phyloP scores from a whole-genome alignment of 2,113 vertebrate species.

The Cairina moschata region DNA sequence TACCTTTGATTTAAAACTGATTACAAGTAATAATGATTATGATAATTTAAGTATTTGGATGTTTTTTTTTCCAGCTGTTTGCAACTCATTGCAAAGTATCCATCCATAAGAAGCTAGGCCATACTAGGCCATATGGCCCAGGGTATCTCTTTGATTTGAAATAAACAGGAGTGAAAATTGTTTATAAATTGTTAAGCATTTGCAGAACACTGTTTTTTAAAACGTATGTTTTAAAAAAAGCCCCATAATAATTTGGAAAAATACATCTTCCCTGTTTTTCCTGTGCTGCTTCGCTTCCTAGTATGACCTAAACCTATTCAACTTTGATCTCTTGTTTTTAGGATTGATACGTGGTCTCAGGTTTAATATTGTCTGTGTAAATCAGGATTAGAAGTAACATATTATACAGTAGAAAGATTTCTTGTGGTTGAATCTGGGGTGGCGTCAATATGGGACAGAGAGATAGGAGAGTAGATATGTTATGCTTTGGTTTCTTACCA shows the following conservation, averaged over 20 bases:
- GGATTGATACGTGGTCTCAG: not conserved
- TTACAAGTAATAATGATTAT: not conserved
- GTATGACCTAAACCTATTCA: not conserved
- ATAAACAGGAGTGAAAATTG: not conserved
- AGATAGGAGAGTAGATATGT: not conserved
- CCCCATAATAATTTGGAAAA: not conserved
- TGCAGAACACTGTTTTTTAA: constrained; percentile 12
- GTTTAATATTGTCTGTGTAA: not conserved
- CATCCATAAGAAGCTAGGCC: not conserved
- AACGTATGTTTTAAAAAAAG: not conserved
- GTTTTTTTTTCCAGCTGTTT: constrained; percentile 7
- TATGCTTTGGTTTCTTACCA: not conserved
- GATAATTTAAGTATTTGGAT: not conserved
- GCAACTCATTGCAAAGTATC: not conserved
- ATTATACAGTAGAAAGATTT: not conserved
- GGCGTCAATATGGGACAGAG: not conserved
- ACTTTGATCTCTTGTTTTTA: not conserved
- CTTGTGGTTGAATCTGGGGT: not conserved
- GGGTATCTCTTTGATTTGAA: not conserved
- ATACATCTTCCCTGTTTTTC: not conserved
- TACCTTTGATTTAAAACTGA: not conserved
- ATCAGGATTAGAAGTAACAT: not conserved
- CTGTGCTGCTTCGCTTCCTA: not conserved
- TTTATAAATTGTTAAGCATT: constrained; percentile 32
- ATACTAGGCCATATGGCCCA: not conserved